Base-by-base conservation (phyloP, 2,113 vertebrate species). In the Mirza zaza region DNA sequence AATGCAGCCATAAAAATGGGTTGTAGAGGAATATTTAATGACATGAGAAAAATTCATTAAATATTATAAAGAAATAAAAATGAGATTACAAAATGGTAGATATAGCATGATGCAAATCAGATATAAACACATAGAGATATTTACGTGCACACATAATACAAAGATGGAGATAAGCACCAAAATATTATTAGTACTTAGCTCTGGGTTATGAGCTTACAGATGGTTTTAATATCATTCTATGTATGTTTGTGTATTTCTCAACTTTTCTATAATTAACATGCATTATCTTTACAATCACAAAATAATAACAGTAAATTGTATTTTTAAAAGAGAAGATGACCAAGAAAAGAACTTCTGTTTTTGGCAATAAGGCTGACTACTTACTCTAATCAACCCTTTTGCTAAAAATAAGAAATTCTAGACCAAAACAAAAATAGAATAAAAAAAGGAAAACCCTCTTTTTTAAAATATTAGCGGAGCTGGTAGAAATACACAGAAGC, bases 31-130 rank as follows among this genome's bases (percentile, higher is more conserved):
- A 81, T 55, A 67, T 61, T 81, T 91, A 88, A 96, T 8, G 48
- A 63, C 27, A 42, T 76, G 45, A 95, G 50, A 76, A 88, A 68
- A 88, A 80, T 76, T 81, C 63, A 73, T 85, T 86, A 81, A 93
- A 48, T 76, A 83, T 32, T 94, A 82, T 55, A 80, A 95, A 89
- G 55, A 95, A 86, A 93, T 88, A 65, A 94, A 96, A 95, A 68
- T 0, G 9, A 83, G 29, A 71, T 63, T 91, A 83, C 23, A 79
- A 92, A 93, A 83, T 48, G n/a, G 80, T 59, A 87, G 55, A 73
- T 61, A 14, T 0, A 8, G 27, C 34, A 90, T 42, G 45, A 68
- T 48, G 25, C 8, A 76, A 87, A 95, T 55, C 21, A 87, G 21
- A 34, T 52, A 50, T 68, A 93, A 96, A 77, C 23, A 82, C 67